Evolutionary conservation across 2,888 invertebrate species (phyloP).

Genomic region (Neocrepidodera transversa): DNA sequence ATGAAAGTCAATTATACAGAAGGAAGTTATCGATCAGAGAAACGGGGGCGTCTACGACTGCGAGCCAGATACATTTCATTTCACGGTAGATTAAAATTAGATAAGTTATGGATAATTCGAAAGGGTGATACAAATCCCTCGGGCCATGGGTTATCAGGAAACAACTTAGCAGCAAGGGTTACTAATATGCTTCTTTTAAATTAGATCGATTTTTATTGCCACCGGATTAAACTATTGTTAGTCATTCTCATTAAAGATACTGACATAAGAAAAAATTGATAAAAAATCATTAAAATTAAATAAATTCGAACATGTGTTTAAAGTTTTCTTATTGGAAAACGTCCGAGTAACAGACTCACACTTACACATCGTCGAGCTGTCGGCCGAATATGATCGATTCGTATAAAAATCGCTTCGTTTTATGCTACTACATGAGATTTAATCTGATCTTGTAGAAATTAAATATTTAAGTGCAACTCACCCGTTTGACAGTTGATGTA

Average conservation of each 20-base stretch:
- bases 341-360: neutral
- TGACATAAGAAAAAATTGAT: no score
- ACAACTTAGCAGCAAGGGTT: conserved; percentile 23
- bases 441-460: conserved; percentile 14
- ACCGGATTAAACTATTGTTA: neutral
- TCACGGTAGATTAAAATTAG: conserved; percentile 63
- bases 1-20: conserved; percentile 50
- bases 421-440: conserved; percentile 20
- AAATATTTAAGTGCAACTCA: conserved; percentile 20
- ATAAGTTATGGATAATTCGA: conserved; percentile 62
- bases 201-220: conserved; percentile 7
- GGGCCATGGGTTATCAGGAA: conserved; percentile 45
- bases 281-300: no score
- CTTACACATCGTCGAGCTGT: conserved; percentile 3
- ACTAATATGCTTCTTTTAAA: conserved; percentile 26
- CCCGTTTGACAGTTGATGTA: conserved; percentile 17
- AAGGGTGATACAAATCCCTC: conserved; percentile 62
- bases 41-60: conserved; percentile 41
- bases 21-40: conserved; percentile 52
- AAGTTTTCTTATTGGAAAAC: neutral
- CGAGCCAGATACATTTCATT: conserved; percentile 58
- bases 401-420: conserved; percentile 15
- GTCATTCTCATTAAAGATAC: no score
- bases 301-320: no score
- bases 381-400: conserved; percentile 15